Conservation (phyloP, 2,888 invertebrate species). For the Sepioteuthis lessoniana region DNA sequence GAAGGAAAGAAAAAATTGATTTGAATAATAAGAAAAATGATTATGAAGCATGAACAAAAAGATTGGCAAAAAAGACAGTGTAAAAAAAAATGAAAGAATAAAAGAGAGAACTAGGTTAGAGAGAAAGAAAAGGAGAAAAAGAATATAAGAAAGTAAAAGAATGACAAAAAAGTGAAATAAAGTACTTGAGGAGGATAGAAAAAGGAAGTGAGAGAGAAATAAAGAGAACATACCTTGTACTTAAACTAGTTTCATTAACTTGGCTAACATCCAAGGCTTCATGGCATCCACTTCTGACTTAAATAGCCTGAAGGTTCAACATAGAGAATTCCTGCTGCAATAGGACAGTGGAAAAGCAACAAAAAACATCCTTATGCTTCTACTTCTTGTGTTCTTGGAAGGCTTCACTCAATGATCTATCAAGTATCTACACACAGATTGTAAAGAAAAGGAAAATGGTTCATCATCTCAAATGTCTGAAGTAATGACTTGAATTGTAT, state of each 20-base stretch:
- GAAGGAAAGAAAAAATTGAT: too few relatives aligned
- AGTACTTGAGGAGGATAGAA: background rate
- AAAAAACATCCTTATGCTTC: background rate
- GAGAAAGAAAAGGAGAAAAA: background rate
- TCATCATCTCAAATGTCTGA: background rate
- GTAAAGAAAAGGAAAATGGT: background rate
- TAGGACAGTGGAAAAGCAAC: background rate
- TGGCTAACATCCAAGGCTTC: background rate
- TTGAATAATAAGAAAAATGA: too few relatives aligned
- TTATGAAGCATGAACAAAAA: too few relatives aligned
- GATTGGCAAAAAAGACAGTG: too few relatives aligned
- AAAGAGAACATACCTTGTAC: background rate
- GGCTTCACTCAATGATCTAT: conserved; percentile 1
- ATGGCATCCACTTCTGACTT: background rate
- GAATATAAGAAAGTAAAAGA: background rate
- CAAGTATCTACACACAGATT: background rate
- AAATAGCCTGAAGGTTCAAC: background rate
- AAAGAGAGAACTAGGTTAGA: background rate
- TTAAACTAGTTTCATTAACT: background rate
- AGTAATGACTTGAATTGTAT: background rate
- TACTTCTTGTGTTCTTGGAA: background rate
- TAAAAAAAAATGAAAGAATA: background rate
- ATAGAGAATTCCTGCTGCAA: background rate
- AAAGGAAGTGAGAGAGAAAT: background rate
- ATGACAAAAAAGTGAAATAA: background rate